Conservation (phyloP, 1,140 invertebrate species). For the Platorchestia sp. region DNA sequence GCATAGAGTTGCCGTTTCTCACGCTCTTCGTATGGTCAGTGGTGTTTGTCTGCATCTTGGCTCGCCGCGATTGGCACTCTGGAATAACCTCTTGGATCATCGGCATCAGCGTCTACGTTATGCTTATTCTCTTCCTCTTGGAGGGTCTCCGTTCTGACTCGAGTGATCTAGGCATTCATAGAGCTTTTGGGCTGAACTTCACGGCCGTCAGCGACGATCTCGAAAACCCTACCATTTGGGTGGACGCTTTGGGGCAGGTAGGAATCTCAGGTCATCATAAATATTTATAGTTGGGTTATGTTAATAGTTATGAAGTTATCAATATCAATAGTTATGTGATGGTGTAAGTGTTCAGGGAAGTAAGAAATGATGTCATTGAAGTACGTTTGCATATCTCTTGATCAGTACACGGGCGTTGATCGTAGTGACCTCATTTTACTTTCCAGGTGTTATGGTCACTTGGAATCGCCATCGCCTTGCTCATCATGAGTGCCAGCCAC, state of each 20-base stretch:
- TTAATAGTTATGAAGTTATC: neutral
- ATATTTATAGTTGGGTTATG: too few species aligned
- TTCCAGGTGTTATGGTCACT: slow-evolving; percentile 40
- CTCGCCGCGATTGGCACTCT: neutral
- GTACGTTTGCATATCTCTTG: neutral
- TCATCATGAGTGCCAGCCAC: slow-evolving; percentile 25
- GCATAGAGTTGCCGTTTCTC: slow-evolving; percentile 25
- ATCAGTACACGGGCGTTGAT: neutral
- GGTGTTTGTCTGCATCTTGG: neutral
- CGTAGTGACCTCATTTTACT: neutral
- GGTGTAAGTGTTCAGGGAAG: neutral
- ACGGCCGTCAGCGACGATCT: neutral
- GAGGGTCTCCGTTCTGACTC: neutral
- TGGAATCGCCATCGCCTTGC: neutral
- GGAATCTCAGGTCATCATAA: neutral
- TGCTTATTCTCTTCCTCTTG: neutral
- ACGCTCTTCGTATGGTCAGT: neutral
- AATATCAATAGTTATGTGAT: neutral
- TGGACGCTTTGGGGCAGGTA: slow-evolving; percentile 25
- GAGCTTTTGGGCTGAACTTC: neutral
- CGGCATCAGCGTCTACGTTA: neutral
- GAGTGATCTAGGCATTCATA: neutral
- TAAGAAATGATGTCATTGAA: neutral
- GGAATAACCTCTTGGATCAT: neutral
- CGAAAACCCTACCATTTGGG: slow-evolving; percentile 7